A percentile compares a stretch with the other conserved stretches of the same genome.
These are phyloP conservation scores for Halichondria panicea DNA, from an alignment of 37 sponge, comb jelly and placozoan genomes.

Conservation along the genomic window DNA sequence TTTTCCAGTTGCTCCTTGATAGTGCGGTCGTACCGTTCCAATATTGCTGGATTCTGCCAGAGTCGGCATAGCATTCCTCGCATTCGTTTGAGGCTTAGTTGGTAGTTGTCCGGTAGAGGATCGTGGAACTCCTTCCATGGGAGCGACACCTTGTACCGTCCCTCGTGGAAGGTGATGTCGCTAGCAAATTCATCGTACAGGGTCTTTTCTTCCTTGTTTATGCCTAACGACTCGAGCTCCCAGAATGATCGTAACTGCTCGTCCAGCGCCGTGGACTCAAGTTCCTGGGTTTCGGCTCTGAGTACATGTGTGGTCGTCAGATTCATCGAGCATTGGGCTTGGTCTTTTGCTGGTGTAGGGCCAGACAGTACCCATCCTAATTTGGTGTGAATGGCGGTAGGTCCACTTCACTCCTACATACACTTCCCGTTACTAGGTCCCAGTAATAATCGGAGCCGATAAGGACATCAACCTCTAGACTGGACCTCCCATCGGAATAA, in stretches of 20 bases:
- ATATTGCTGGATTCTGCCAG: conserved; percentile 16
- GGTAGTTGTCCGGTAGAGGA: conserved; percentile 24
- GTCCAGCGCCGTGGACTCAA: background rate
- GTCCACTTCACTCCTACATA: conserved; percentile 20
- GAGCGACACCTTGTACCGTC: conserved; percentile 24
- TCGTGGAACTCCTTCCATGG: conserved; percentile 44
- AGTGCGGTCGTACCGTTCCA: conserved; percentile 18
- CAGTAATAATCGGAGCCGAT: conserved; percentile 46
- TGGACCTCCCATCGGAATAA: background rate
- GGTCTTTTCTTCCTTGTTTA: conserved; percentile 12
- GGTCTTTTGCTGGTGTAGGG: background rate
- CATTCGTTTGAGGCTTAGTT: conserved; percentile 19
- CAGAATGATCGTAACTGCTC: conserved; percentile 37
- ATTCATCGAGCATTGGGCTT: conserved; percentile 7
- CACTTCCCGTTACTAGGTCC: conserved; percentile 29
- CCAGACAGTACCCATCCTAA: conserved; percentile 62
- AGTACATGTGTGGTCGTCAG: conserved; percentile 23
- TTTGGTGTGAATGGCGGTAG: conserved; percentile 42
- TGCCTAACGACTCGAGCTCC: conserved; percentile 41
- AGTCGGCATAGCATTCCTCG: conserved; percentile 17
- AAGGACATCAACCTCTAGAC: background rate
- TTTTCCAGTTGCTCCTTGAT: conserved; percentile 39
- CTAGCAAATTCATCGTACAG: conserved; percentile 9
- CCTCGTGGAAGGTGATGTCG: conserved; percentile 14
- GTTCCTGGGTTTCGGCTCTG: conserved; percentile 17